Conservation (phyloP, 1,140 invertebrate species). For the Neodiprion fabricii region DNA sequence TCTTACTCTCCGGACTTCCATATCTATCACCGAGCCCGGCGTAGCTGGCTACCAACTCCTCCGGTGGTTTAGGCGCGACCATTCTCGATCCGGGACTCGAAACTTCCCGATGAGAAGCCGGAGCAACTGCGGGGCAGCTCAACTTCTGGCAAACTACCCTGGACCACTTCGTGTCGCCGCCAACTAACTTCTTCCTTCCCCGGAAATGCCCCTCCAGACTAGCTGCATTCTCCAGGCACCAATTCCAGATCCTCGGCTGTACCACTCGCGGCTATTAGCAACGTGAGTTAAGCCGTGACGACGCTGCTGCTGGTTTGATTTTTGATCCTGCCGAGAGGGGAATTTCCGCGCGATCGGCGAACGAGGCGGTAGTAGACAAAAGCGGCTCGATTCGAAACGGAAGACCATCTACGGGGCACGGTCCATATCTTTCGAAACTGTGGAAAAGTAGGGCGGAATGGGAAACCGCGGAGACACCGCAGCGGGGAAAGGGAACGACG, state of each 20-base stretch:
- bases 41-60: neutral
- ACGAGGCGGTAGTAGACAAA: too few species aligned
- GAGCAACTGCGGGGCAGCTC: neutral
- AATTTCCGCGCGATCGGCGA: too few species aligned
- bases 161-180: neutral
- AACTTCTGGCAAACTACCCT: neutral
- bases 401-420: neutral
- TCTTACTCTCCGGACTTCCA: neutral
- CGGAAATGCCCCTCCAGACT: neutral
- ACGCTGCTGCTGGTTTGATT: too few species aligned
- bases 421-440: neutral
- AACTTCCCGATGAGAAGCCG: neutral
- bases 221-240: neutral
- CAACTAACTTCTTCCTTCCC: neutral
- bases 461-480: slow-evolving; percentile 22
- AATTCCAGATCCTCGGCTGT: too few species aligned
- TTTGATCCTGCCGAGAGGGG: too few species aligned
- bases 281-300: too few species aligned
- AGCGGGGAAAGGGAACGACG: slow-evolving; percentile 28
- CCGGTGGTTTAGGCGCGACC: too few species aligned
- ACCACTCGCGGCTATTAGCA: too few species aligned
- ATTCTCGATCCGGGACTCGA: too few species aligned
- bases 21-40: neutral
- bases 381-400: neutral
- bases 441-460: neutral